These are phyloP conservation scores for Tangachromis dhanisi DNA, from an alignment of 2,113 vertebrate genomes.

Conservation along the genomic window DNA sequence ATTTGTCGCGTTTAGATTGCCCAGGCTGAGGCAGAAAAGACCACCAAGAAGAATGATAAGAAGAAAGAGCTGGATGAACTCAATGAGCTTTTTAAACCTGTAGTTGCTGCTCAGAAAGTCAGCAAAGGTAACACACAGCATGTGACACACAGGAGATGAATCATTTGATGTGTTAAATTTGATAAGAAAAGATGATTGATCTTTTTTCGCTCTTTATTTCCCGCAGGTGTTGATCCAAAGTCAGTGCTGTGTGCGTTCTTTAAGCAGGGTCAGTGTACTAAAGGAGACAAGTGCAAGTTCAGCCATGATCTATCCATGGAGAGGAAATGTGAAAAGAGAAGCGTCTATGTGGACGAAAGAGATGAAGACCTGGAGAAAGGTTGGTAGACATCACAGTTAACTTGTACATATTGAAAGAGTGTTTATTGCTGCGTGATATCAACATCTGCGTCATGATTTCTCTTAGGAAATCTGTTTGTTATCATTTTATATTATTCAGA, in stretches of 20 bases:
- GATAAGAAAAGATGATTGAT: not conserved
- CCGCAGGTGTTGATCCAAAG: slow-evolving; percentile 92
- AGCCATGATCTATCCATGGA: slow-evolving; percentile 94
- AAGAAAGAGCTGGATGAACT: slow-evolving; percentile 94
- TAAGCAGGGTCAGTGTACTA: slow-evolving; percentile 97
- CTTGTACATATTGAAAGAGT: fast-evolving
- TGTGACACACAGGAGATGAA: not conserved
- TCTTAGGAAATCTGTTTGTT: not conserved
- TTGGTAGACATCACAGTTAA: slow-evolving; percentile 13
- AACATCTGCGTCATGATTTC: not conserved
- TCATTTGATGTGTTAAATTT: not conserved
- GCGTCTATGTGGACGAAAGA: slow-evolving; percentile 90
- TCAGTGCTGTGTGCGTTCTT: slow-evolving; percentile 98
- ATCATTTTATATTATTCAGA: not conserved
- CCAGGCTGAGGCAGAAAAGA: slow-evolving; percentile 78
- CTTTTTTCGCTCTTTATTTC: not conserved
- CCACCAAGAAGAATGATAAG: slow-evolving; percentile 86
- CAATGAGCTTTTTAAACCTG: slow-evolving; percentile 96
- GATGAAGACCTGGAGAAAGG: slow-evolving; percentile 97
- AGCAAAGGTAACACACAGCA: slow-evolving; percentile 82
- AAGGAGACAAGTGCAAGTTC: slow-evolving; percentile 99
- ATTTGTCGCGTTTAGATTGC: not conserved
- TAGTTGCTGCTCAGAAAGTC: slow-evolving; percentile 94
- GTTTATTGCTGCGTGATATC: not conserved
- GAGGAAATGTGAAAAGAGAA: slow-evolving; percentile 94